Evolutionary conservation across 1,140 invertebrate genomes (phyloP), one percentile per base, ranked within the genome.

Genomic region (Trissolcus basalis): DNA sequence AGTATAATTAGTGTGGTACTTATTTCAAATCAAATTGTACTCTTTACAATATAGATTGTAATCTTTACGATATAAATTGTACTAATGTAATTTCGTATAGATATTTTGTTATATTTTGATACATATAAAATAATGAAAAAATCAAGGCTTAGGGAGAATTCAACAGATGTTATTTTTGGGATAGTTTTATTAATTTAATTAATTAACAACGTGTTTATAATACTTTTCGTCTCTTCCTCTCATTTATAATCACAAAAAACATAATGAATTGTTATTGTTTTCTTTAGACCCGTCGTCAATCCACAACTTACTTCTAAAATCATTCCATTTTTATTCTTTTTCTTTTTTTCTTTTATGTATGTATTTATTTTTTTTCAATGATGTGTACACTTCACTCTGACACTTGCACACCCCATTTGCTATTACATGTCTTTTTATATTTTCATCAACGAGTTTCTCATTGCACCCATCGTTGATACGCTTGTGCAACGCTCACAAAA

Each of bases 121-220:
- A 47, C 10, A 47, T 1, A 53, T 53, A 41, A 53, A 41, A 3
- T 14, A 41, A 53, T 8, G 13, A 39, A 13, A 14, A 54, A 43
- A 39, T 9, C 5, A 6, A 19, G 41, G 54, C 51, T 35, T 43
- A 65, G 27, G 2, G 49, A 50, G 19, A 48, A 73, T 19, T 53
- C 16, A 53, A 58, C 14, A 48, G 36, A 41, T 43, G 41, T 78
- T 86, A 84, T 82, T 87, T 44, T 87, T 85, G 87, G 86, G 85
- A 85, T 88, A 88, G 81, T 88, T 88, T 88, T 88, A 88, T 88
- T 88, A 87, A 88, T 88, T 88, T 83, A 87, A 87, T 88, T 87
- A 88, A 88, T 88, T 87, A 88, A 88, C 87, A 88, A 88, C 86
- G 82, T 87, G 82, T 87, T 80, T 87, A 88, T 88, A 87, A 88